Conservation (phyloP, 2,888 invertebrate genomes). For the Cheilosia pagana region DNA sequence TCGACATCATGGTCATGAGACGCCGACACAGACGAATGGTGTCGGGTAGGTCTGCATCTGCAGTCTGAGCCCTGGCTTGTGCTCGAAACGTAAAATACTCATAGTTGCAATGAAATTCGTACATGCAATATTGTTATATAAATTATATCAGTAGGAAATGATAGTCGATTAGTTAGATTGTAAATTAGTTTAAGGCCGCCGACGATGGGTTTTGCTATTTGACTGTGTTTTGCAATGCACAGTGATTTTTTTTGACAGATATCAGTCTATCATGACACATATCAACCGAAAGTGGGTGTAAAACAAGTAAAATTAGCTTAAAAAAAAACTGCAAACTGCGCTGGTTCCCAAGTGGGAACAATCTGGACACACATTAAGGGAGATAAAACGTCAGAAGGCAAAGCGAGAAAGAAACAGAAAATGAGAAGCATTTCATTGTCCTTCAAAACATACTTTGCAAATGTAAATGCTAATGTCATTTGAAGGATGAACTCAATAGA, state of each 20-base stretch:
- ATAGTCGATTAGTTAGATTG: constrained; percentile 14
- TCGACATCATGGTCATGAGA: constrained; percentile 62
- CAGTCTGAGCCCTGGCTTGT: neutral
- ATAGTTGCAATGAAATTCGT: neutral
- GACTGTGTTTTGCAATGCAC: neutral
- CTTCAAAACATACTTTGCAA: too few relatives aligned
- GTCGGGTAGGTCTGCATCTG: constrained; percentile 38
- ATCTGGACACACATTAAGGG: too few relatives aligned
- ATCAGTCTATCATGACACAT: too few relatives aligned
- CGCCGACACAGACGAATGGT: constrained; percentile 61
- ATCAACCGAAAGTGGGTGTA: neutral
- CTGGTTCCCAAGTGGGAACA: too few relatives aligned
- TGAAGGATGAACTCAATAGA: too few relatives aligned
- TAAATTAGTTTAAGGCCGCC: constrained; percentile 18
- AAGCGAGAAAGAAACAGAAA: too few relatives aligned
- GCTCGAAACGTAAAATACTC: neutral
- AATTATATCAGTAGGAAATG: constrained; percentile 37
- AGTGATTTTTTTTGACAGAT: too few relatives aligned
- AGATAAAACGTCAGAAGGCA: too few relatives aligned
- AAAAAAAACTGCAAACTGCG: too few relatives aligned
- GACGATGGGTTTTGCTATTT: constrained; percentile 1
- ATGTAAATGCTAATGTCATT: too few relatives aligned
- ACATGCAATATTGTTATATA: constrained; percentile 42
- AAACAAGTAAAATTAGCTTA: too few relatives aligned
- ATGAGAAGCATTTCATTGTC: too few relatives aligned